Base-by-base conservation (phyloP, 1,140 invertebrate species). In the Microvelia longipes region DNA sequence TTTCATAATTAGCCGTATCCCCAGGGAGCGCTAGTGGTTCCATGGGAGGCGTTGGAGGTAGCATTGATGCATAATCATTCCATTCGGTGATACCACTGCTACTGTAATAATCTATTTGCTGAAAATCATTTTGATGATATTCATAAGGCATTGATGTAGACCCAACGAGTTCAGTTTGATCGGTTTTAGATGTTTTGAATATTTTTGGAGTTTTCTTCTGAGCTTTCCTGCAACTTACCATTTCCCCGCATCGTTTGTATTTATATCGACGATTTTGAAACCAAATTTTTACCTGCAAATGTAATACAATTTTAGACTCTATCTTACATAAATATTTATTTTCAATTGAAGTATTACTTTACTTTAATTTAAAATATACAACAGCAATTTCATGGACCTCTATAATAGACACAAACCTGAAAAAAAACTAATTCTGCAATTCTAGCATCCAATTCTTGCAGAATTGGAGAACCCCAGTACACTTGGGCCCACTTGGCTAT, bases 261-360 rank as follows among this genome's bases (percentile, higher is more conserved):
- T 64, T 64, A 64, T 64, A 64, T 14, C 62, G 62, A 24, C 62
- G 15, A 64, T 64, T 64, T 64, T 64, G 62, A 26, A 64, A 64
- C 62, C 62, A 64, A 25, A 64, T 64, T 64, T 64, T 64, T 24
- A 64, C 62, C 62, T 64, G 24, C 15, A 64, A 64, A 64, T 13
- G 24, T 24, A 64, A 64, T 2, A 64, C 35, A 50, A 11, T 50
- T n/a, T n/a, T n/a, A n/a, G n/a, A n/a, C n/a, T n/a, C n/a, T n/a
- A n/a, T n/a, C n/a, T n/a, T n/a, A n/a, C n/a, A n/a, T n/a, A n/a
- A n/a, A n/a, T n/a, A n/a, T n/a, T n/a, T n/a, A n/a, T n/a, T n/a
- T n/a, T n/a, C n/a, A n/a, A n/a, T n/a, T n/a, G n/a, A n/a, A n/a
- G n/a, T n/a, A n/a, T n/a, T n/a, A n/a, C n/a, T n/a, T n/a, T n/a